phyloP scores from a whole-genome alignment of 2,888 invertebrate genomes.

The Diabrotica balteata region DNA sequence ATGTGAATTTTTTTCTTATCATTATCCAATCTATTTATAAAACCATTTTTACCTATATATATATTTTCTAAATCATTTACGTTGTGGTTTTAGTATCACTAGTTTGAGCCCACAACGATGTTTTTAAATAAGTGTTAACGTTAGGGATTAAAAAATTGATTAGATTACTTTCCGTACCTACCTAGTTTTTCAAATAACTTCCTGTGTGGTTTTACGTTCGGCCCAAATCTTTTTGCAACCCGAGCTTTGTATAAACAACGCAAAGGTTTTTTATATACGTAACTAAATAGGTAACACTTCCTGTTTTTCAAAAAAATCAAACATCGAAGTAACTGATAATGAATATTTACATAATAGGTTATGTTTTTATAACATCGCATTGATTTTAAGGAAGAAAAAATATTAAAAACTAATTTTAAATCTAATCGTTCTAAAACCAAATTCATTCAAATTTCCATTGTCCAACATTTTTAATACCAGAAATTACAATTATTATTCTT shows the following conservation, averaged over 20 bases:
- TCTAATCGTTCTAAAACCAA: too few relatives aligned
- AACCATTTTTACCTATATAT: too few relatives aligned
- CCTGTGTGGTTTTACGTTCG: constrained; percentile 8
- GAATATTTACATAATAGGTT: too few relatives aligned
- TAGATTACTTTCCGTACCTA: constrained; percentile 7
- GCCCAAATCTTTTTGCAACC: constrained; percentile 7
- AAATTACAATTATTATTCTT: too few relatives aligned
- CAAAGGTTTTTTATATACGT: background rate
- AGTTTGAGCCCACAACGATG: background rate
- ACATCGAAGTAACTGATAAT: background rate
- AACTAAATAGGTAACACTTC: constrained; percentile 3
- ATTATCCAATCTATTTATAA: too few relatives aligned
- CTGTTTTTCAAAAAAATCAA: constrained; percentile 3
- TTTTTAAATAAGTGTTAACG: constrained; percentile 1
- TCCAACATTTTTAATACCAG: too few relatives aligned
- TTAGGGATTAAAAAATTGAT: constrained; percentile 1
- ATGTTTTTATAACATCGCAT: too few relatives aligned
- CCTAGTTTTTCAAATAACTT: constrained; percentile 5
- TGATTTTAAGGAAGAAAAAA: too few relatives aligned
- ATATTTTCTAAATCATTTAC: background rate
- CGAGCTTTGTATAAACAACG: background rate
- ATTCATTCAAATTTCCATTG: too few relatives aligned
- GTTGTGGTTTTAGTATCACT: constrained; percentile 2
- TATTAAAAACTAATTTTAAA: too few relatives aligned
- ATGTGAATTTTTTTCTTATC: too few relatives aligned